phyloP scores from a whole-genome alignment of 2,888 invertebrate genomes.

The Drosophila ochracea region DNA sequence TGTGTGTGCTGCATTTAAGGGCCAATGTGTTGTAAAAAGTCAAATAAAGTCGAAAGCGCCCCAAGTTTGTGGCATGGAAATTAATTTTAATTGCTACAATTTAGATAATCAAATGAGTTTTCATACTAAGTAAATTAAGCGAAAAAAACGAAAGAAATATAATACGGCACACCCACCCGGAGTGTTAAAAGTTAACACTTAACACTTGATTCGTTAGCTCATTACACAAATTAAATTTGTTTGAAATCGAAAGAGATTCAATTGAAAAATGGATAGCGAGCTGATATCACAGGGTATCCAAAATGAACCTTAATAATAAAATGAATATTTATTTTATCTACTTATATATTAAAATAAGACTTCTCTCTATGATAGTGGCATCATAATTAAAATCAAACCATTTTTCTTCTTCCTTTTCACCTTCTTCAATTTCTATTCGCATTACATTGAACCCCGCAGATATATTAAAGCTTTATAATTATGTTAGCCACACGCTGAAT shows the following conservation, averaged over 20 bases:
- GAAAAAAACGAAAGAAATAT: conserved; percentile 16
- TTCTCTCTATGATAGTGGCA: not conserved
- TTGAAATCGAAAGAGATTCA: not conserved
- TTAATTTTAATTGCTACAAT: conserved; percentile 78
- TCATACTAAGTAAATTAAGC: conserved; percentile 66
- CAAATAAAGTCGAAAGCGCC: conserved; percentile 15
- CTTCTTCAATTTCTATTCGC: not conserved
- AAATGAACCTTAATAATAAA: not conserved
- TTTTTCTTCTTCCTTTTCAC: not conserved
- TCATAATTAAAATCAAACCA: not conserved
- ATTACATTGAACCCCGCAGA: not conserved
- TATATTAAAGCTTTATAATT: conserved; percentile 10
- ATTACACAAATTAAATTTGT: conserved; percentile 8
- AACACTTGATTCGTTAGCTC: conserved; percentile 31
- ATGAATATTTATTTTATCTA: not conserved
- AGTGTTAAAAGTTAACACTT: conserved; percentile 38
- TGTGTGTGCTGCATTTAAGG: conserved; percentile 55
- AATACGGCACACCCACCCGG: conserved; percentile 36
- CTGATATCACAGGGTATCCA: not conserved
- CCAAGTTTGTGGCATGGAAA: conserved; percentile 59
- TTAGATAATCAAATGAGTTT: conserved; percentile 79
- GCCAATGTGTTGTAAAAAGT: conserved; percentile 59
- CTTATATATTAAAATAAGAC: no score
- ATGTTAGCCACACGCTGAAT: conserved; percentile 18
- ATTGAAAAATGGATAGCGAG: not conserved